Evolutionary conservation across 2,113 vertebrate species (phyloP).

Genomic region (Tragelaphus buxtoni): DNA sequence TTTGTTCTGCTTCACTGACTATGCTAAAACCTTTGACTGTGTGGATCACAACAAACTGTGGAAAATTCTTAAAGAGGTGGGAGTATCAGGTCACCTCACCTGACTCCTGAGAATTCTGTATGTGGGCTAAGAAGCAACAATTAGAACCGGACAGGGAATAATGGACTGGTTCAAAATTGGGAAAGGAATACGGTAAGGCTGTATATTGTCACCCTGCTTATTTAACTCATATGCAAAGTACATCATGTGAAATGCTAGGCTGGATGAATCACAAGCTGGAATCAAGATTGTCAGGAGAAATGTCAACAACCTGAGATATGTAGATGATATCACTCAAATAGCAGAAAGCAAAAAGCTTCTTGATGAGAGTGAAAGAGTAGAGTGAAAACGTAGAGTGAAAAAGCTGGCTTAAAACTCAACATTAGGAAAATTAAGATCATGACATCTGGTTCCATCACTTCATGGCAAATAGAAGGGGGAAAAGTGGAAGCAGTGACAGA

Average conservation of each 20-base stretch:
- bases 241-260: background rate
- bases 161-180: background rate
- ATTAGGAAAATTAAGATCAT: background rate
- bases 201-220: background rate
- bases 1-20: background rate
- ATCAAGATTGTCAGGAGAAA: background rate
- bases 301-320: background rate
- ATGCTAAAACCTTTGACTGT: background rate
- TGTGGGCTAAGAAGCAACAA: background rate
- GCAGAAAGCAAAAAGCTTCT: background rate
- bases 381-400: background rate
- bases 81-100: background rate
- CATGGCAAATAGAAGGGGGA: background rate
- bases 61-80: background rate
- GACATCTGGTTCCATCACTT: background rate
- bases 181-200: background rate
- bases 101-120: background rate
- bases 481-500: background rate
- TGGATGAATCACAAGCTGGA: background rate
- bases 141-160: background rate
- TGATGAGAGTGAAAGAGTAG: background rate
- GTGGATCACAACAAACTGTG: background rate
- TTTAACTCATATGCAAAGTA: background rate
- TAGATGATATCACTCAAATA: background rate
- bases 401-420: background rate